Evolutionary conservation across 1,140 invertebrate genomes (phyloP), one percentile per base, ranked within the genome.

Genomic region (Glossosoma conforme): DNA sequence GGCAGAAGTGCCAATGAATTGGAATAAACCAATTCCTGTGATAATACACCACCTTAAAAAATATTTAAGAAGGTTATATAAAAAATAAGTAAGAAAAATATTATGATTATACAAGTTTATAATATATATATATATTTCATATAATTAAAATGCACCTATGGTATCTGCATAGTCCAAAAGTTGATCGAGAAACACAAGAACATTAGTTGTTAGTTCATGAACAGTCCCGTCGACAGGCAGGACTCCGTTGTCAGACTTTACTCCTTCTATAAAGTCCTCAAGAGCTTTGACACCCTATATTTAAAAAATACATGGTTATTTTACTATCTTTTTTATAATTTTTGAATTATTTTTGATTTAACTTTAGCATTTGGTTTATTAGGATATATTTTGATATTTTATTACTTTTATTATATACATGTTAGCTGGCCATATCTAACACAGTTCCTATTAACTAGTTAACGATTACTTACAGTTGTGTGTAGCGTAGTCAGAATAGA

Each of bases 151-250:
- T 8, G 25, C 22, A 58, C 82, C 86, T 37, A 90, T 83, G 4
- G 84, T 89, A 60, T 88, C 84, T 15, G 80, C 78, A 62, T 90
- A 89, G 49, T 86, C 84, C 11, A 85, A 79, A 38, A 94, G 72
- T 61, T 92, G 88, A 67, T 93, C 89, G 33, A 91, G 73, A 70
- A 93, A 89, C 52, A 92, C 85, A 32, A 94, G 80, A 42, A 95
- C 91, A 68, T 97, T 95, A 41, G 87, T 92, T 2, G 93, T 95
- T 33, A 95, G 75, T 71, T 98, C 92, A 66, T 96, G 93, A 17
- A 98, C 94, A 1, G 94, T 98, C 48, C 94, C 95, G 78, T 98
- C 95, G 68, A 86, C 89, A 0, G 95, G 92, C 9, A 76, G 71
- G 3, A 85, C 82, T 24, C 88, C 86, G 9, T 82, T 81, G 66